A percentile compares a stretch with the other conserved stretches of the same genome.
These are phyloP conservation scores for Hiodon tergisus DNA, from an alignment of 2,113 vertebrate species.

Conservation along the genomic window DNA sequence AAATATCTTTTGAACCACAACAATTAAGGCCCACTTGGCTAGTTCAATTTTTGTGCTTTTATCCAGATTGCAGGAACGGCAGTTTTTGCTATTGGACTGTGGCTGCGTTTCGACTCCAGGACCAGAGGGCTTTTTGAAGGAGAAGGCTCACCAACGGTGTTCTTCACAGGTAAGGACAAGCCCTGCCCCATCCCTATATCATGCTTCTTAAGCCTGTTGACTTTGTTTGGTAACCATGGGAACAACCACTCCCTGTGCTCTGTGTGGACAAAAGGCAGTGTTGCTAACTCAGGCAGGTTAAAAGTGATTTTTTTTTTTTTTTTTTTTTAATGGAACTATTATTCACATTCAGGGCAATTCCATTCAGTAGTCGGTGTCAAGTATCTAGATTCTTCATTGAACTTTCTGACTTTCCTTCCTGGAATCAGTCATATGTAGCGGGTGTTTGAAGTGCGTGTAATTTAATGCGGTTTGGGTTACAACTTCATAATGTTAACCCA, in stretches of 20 bases:
- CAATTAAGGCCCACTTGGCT: not conserved
- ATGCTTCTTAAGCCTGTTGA: not conserved
- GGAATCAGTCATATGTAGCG: too few species aligned
- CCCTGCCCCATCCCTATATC: not conserved
- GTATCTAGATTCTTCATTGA: too few species aligned
- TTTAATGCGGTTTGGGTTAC: too few species aligned
- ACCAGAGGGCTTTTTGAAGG: conserved; percentile 72
- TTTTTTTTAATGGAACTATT: not conserved
- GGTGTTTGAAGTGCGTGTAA: too few species aligned
- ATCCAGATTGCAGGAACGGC: conserved; percentile 74
- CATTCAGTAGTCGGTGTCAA: too few species aligned
- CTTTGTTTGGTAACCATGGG: not conserved
- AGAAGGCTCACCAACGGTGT: conserved; percentile 54
- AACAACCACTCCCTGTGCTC: not conserved
- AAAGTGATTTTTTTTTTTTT: not conserved
- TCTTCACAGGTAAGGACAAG: conserved; percentile 69
- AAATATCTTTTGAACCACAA: too few species aligned
- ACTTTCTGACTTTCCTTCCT: too few species aligned
- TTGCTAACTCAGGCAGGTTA: not conserved
- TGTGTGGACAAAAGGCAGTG: conserved; percentile 7
- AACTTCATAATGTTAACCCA: too few species aligned
- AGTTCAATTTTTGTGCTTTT: conserved; percentile 22
- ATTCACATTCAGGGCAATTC: too few species aligned
- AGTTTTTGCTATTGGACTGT: conserved; percentile 75
- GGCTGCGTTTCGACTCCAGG: conserved; percentile 76